Evolutionary conservation across 1,140 invertebrate genomes (phyloP), one percentile per base, ranked within the genome.

Genomic region (Paracyclopina nana): DNA sequence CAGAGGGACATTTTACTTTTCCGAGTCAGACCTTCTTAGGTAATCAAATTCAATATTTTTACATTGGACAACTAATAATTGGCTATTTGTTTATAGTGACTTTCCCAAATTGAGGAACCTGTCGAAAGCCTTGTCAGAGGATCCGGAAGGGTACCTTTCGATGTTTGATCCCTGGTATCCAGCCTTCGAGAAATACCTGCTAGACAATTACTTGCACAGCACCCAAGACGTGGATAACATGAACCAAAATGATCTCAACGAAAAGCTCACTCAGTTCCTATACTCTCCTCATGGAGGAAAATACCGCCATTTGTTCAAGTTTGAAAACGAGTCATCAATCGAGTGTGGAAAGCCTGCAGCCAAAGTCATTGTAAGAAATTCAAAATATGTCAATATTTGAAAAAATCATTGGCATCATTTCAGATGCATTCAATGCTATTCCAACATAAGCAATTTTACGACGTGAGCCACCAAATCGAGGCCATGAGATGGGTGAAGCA

Each of bases 401-500:
- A 18, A 42, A 9, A 14, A 24, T 22, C 18, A n/a, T 20, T 44
- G 16, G 12, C 12, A 4, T 20, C 20, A 38, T 8, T 9, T 44
- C 28, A 58, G 57, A 46, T 54, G 1, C 43, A 52, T 22, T 55
- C 54, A 38, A 52, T 48, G 22, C 16, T 16, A 14, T 48, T 48
- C 29, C 16, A 16, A 9, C 46, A 48, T 20, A 25, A 48, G 27
- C 25, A 29, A 28, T 48, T 48, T 20, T 27, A 20, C 3, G 28
- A 20, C 6, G 18, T 14, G n/a, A 28, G 29, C n/a, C 24, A 48
- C n/a, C 46, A 79, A 63, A 68, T 83, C 27, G 73, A 76, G n/a
- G 79, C 77, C 1, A 82, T 80, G 78, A 72, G 78, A 56, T 52
- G 63, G 40, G 64, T 75, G 1, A 74, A 76, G 61, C 50, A 62